Evolutionary conservation across 2,113 vertebrate species (phyloP), one percentile per base, ranked within the genome.

Genomic region (Ahaetulla prasina): DNA sequence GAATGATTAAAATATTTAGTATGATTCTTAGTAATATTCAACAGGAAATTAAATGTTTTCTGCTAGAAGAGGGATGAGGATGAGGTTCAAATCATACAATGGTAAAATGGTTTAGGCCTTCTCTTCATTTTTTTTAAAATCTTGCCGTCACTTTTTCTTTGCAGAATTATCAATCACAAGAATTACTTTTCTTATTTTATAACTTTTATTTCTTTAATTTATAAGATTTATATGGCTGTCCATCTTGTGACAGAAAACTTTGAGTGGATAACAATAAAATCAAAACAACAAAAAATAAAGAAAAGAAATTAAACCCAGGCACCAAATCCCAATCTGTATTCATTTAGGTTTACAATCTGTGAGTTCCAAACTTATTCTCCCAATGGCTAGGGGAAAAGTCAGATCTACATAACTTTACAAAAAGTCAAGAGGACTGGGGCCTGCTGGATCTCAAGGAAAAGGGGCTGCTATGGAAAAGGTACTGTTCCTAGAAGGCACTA

Each of bases 1-100:
- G 85, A 93, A 94, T 94, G 92, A 43, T 95, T 89, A 92, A 88
- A 94, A 87, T 90, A 22, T 86, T 18, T 92, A 35, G 87, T 89
- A 11, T 68, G 23, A 5, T 53, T 54, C 35, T 91, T 68, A 86
- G 4, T 53, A 54, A 54, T 89, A 91, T 63, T 43, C 49, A 89
- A 85, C 80, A 52, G 54, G 88, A 92, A 90, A 86, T 88, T 90
- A 84, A 86, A 80, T 92, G 52, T 14, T 22, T 35, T 43, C 50
- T 91, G 47, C 68, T 89, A 80, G n/a, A 91, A 54, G 14, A 3
- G 43, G n/a, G 3, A 23, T 8, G 74, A 43, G 18, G 74, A 23
- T 43, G n/a, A 39, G 4, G 3, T 92, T 9, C 30, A 55, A 89
- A 50, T 27, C 63, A 60, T 88, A 8, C 3, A 23, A 27, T 89